These are phyloP conservation scores for Rhabdomys pumilio DNA, from an alignment of 2,797 vertebrate species.

Conservation along the genomic window DNA sequence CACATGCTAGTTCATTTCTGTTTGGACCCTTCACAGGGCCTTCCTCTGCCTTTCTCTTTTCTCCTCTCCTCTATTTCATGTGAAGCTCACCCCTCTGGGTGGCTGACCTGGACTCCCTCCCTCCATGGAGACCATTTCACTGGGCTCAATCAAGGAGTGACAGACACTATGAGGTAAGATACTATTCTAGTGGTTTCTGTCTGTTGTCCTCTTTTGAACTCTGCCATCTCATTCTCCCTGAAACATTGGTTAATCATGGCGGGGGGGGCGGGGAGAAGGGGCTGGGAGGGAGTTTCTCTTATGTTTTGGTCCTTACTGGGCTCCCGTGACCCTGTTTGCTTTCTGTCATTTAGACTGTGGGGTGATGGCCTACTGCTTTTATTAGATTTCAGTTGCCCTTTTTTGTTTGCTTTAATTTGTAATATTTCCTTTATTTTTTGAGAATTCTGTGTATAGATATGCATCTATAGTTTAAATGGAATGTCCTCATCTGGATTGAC, in stretches of 20 bases:
- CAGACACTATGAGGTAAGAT: neutral
- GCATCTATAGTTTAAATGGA: neutral
- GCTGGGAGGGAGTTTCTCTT: neutral
- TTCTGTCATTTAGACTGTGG: neutral
- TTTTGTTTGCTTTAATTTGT: neutral
- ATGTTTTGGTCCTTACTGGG: neutral
- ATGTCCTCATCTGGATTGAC: neutral
- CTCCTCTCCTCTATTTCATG: neutral
- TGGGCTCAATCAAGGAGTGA: neutral
- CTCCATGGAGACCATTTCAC: neutral
- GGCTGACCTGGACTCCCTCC: neutral
- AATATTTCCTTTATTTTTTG: neutral
- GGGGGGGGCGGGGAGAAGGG: no score
- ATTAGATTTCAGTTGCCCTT: neutral
- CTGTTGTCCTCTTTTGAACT: neutral
- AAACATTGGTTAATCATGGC: neutral
- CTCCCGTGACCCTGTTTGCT: neutral
- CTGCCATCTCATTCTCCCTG: neutral
- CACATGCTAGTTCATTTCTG: neutral
- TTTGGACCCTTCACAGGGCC: no score
- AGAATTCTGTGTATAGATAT: neutral
- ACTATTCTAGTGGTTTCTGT: neutral
- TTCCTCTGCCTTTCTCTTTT: neutral
- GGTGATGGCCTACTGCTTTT: neutral
- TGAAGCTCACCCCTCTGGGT: neutral